Base-by-base conservation (phyloP, 2,888 invertebrate species). In the Anodontia alba region DNA sequence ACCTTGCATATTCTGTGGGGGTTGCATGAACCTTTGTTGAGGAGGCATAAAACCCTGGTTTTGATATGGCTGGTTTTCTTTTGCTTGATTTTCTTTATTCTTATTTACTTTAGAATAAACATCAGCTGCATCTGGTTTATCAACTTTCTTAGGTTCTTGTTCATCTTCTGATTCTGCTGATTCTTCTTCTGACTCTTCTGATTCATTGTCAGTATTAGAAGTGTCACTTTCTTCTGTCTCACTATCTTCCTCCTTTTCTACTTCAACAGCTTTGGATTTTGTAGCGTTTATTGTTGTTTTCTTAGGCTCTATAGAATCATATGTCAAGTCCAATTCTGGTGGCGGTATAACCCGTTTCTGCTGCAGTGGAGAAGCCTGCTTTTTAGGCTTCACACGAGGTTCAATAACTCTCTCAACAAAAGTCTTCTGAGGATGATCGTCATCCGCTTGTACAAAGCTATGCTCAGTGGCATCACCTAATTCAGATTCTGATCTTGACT, bases 341-440 rank as follows among this genome's bases (percentile, higher is more conserved):
- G 86, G 80, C 20, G 84, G 79, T 36, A 76, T 72, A 12, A 75
- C 81, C 31, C 79, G 70, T 67, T 83, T 74, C 62, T 75, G 71
- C 2, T 62, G 17, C 31, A 62, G 54, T 10, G 54, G 66, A 17
- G 73, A 57, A 10, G 31, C 31, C 12, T 62, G 51, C 10, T 78
- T 70, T 38, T 72, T 77, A 0, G 72, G 67, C 20, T 85, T 88
- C 2, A 84, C 86, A 0, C 88, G 78, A n/a, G 90, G 87, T 26
- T 75, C 78, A 15, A 90, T 90, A 12, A 87, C 86, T 42, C 89
- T 84, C 78, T 92, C 91, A 20, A 89, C 82, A 76, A 88, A 87
- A 17, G 76, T 84, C 70, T 88, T 82, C 75, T 91, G 90, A 12
- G 89, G 88, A 69, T 90, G 88, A 68, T 88, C 86, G 76, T 91